A percentile compares a stretch with the other conserved stretches of the same genome.
Evolutionary conservation across 2,888 invertebrate genomes (phyloP).

Genomic region (Microplitis manilae): DNA sequence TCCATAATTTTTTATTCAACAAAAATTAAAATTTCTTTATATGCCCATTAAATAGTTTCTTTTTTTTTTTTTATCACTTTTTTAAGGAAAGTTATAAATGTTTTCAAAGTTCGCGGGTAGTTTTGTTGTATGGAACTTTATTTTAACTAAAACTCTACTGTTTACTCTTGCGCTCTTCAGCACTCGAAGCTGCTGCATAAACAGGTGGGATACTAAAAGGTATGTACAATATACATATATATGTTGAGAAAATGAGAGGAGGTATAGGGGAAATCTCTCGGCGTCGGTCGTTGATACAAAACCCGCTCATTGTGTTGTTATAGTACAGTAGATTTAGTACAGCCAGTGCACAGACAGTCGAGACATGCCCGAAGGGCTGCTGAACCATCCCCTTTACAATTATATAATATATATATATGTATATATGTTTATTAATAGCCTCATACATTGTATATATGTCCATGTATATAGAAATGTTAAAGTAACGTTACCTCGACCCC

Average conservation of each 20-base stretch:
- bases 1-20: neutral
- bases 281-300: slow-evolving; percentile 36
- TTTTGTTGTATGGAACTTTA: neutral
- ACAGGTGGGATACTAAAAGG: slow-evolving; percentile 57
- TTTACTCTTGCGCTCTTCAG: slow-evolving; percentile 11
- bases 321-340: slow-evolving; percentile 36
- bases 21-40: too few species aligned
- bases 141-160: neutral
- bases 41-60: too few species aligned
- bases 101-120: slow-evolving; percentile 13
- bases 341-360: slow-evolving; percentile 38
- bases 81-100: neutral
- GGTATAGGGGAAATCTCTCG: slow-evolving; percentile 26
- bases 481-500: slow-evolving; percentile 28
- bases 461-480: slow-evolving; percentile 8
- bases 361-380: slow-evolving; percentile 20
- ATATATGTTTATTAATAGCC: neutral
- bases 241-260: neutral
- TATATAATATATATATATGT: neutral
- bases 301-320: slow-evolving; percentile 29
- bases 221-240: slow-evolving; percentile 7
- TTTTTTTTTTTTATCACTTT: neutral
- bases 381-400: slow-evolving; percentile 20
- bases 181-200: slow-evolving; percentile 56
- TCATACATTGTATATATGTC: neutral